Conservation (phyloP, 1,140 invertebrate species). For the Ooceraea biroi region DNA sequence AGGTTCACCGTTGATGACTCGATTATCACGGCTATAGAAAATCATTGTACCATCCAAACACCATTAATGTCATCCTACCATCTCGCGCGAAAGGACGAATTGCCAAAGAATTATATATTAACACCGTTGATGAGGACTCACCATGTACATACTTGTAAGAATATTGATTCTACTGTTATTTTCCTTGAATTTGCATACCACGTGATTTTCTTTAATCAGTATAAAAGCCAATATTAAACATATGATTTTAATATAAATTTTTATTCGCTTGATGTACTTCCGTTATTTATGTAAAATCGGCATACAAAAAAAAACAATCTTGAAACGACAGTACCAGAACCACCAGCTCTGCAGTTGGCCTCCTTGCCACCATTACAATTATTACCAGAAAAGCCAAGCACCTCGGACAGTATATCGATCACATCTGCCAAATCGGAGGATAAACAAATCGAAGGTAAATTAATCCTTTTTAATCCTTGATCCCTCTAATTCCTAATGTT, state of each 20-base stretch:
- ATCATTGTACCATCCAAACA: conserved; percentile 74
- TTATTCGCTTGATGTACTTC: neutral
- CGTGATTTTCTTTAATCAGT: neutral
- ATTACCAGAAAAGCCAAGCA: neutral
- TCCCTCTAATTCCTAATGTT: neutral
- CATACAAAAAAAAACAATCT: no score
- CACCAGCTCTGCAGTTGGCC: no score
- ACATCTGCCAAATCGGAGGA: neutral
- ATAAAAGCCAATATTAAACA: neutral
- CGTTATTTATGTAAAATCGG: no score
- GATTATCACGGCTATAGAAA: conserved; percentile 70
- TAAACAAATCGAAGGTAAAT: conserved; percentile 34
- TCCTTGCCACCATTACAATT: no score
- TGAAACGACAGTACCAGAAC: no score
- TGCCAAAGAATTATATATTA: conserved; percentile 76
- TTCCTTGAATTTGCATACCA: neutral
- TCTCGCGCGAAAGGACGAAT: conserved; percentile 60
- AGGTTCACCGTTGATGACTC: conserved; percentile 76
- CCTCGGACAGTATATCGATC: neutral
- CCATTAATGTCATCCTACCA: conserved; percentile 46
- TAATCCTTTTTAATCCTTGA: neutral
- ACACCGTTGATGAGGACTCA: conserved; percentile 64
- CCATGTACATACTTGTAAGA: conserved; percentile 55
- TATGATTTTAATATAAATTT: neutral
- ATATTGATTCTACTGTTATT: conserved; percentile 7